Conservation (phyloP, 2,888 invertebrate species). For the Matsumyia berberina region DNA sequence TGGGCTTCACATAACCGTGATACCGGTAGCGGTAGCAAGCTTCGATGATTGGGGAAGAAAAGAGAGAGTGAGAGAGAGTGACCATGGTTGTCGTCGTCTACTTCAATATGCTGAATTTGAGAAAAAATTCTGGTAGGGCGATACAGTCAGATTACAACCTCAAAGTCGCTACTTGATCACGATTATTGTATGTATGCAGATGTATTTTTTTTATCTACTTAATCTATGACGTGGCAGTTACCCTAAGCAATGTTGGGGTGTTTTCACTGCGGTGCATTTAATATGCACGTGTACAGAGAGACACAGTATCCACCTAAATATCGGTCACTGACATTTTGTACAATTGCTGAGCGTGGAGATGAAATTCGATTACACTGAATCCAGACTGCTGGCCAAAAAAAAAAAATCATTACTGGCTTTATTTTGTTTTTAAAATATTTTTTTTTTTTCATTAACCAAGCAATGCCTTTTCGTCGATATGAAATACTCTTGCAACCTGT, state of each 20-base stretch:
- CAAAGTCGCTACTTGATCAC: slow-evolving; percentile 70
- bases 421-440: slow-evolving; percentile 20
- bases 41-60: slow-evolving; percentile 39
- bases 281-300: slow-evolving; percentile 37
- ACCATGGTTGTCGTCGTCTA: slow-evolving; percentile 55
- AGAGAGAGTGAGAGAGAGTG: slow-evolving; percentile 36
- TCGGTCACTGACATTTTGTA: slow-evolving; percentile 53
- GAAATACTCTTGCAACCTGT: slow-evolving; percentile 44
- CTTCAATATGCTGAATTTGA: slow-evolving; percentile 62
- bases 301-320: slow-evolving; percentile 35
- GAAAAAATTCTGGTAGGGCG: slow-evolving; percentile 54
- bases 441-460: background rate
- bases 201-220: slow-evolving; percentile 66
- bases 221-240: slow-evolving; percentile 56
- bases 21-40: slow-evolving; percentile 69
- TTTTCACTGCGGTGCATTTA: slow-evolving; percentile 25
- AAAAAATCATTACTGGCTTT: slow-evolving; percentile 19
- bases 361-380: slow-evolving; percentile 9
- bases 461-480: slow-evolving; percentile 28
- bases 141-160: slow-evolving; percentile 61
- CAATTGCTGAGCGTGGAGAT: slow-evolving; percentile 16
- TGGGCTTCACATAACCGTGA: slow-evolving; percentile 62
- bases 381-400: background rate
- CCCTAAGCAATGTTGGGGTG: slow-evolving; percentile 33
- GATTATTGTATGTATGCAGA: slow-evolving; percentile 68